These are phyloP conservation scores for Chironomus striatipennis DNA, from an alignment of 1,140 invertebrate genomes.

Conservation along the genomic window DNA sequence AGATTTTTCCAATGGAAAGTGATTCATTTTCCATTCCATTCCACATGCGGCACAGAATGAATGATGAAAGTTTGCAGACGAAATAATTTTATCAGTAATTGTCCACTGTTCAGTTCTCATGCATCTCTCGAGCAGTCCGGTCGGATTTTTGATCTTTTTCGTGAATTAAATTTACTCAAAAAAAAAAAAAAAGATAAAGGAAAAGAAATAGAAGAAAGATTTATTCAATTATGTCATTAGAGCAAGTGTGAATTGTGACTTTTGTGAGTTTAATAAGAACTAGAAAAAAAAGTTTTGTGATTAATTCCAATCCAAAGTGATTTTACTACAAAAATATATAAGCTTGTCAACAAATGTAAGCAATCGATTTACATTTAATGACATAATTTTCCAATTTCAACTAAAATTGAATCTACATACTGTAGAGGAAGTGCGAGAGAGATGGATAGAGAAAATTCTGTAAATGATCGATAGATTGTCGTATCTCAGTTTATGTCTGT, in stretches of 20 bases:
- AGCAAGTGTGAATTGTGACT: no score
- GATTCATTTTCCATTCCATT: neutral
- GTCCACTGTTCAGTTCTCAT: neutral
- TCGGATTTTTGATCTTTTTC: no score
- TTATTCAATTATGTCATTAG: neutral
- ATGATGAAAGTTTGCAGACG: neutral
- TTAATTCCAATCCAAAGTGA: no score
- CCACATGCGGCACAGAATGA: neutral
- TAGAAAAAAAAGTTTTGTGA: no score
- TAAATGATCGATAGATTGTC: neutral
- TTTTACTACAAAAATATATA: no score
- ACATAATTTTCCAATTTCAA: no score
- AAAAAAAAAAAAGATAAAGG: neutral
- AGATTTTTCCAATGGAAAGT: neutral
- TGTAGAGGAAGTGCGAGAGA: neutral
- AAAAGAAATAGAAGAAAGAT: neutral
- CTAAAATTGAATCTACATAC: neutral
- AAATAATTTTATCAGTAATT: neutral
- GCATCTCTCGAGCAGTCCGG: neutral
- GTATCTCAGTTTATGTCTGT: neutral
- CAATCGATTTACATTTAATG: no score
- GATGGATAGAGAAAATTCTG: neutral
- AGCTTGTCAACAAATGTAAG: no score
- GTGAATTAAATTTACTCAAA: no score
- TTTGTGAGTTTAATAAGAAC: no score